Percentiles rank a stretch among this genome's conserved stretches.
Evolutionary conservation across 1,140 invertebrate genomes (phyloP).

Genomic region (Anastrepha ludens): DNA sequence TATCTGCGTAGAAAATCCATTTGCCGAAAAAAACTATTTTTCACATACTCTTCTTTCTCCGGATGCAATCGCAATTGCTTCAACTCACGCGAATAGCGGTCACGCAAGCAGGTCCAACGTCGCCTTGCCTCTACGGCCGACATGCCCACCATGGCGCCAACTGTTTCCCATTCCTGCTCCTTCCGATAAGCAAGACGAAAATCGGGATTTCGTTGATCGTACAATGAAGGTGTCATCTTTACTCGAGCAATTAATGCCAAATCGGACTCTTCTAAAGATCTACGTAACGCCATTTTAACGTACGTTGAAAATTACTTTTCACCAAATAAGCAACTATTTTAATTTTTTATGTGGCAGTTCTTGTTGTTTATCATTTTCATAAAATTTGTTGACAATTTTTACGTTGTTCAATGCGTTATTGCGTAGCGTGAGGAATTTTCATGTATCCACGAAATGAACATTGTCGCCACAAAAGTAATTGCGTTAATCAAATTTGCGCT

Average conservation of each 20-base stretch:
- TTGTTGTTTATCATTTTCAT: conserved; percentile 3
- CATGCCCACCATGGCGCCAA: conserved; percentile 64
- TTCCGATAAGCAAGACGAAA: conserved; percentile 68
- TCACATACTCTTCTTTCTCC: conserved; percentile 62
- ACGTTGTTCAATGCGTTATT: background rate
- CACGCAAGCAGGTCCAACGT: conserved; percentile 68
- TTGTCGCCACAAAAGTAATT: background rate
- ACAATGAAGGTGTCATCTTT: conserved; percentile 64
- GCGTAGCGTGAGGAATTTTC: conserved; percentile 10
- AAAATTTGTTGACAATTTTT: conserved; percentile 50
- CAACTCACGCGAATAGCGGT: conserved; percentile 68
- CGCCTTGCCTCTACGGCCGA: conserved; percentile 63
- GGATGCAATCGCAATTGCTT: conserved; percentile 68
- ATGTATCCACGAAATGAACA: background rate
- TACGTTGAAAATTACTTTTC: background rate
- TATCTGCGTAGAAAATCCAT: conserved; percentile 70
- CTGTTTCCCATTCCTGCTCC: conserved; percentile 67
- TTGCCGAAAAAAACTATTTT: conserved; percentile 68
- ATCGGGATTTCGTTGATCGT: conserved; percentile 64
- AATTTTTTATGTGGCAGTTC: background rate
- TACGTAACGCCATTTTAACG: conserved; percentile 57
- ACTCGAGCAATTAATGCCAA: conserved; percentile 64
- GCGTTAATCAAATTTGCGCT: background rate
- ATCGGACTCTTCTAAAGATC: conserved; percentile 67
- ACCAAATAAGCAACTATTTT: background rate